Base-by-base conservation (phyloP, 1,140 invertebrate genomes). In the Chlorops oryzae region DNA sequence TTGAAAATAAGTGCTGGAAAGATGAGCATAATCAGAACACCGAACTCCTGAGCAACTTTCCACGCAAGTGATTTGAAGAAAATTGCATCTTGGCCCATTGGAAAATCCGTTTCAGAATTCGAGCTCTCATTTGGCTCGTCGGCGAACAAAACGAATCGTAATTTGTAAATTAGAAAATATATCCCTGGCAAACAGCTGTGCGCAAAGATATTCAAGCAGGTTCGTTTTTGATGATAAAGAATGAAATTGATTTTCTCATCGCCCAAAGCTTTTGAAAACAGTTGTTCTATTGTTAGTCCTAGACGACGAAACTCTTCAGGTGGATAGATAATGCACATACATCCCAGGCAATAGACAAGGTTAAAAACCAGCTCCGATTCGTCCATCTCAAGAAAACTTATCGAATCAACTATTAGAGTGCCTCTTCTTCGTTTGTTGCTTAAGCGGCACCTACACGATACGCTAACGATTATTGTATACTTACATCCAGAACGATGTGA, bases 221-320 rank as follows among this genome's bases (percentile, higher is more conserved):
- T 83, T 54, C 84, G 78, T 54, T 76, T 80, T 51, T 87, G 80
- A 58, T 90, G 86, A 70, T 87, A 88, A 23, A 78, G 73, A 34
- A 88, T 71, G 59, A 89, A 88, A 59, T 80, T 74, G 40, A 81
- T 74, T 60, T 79, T 78, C 70, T 88, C 85, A 27, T 78, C 82
- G 2, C 84, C 85, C 22, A 89, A 74, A 54, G 77, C 78, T 25
- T 63, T 70, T 3, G 78, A 73, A 58, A 87, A 86, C 37, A 88
- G 48, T 56, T 78, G 77, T 54, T 83, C 77, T 40, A 88, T 80
- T 0, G 86, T 88, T 47, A 90, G 74, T 4, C 87, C 87, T 40
- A 83, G 78, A 6, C 84, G 80, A 13, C 85, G 76, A 57, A 88
- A 88, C 71, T 88, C 86, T 12, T 77, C 79, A 0, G 86, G 86